Evolutionary conservation across 2,113 vertebrate genomes (phyloP).

Genomic region (Riparia riparia): DNA sequence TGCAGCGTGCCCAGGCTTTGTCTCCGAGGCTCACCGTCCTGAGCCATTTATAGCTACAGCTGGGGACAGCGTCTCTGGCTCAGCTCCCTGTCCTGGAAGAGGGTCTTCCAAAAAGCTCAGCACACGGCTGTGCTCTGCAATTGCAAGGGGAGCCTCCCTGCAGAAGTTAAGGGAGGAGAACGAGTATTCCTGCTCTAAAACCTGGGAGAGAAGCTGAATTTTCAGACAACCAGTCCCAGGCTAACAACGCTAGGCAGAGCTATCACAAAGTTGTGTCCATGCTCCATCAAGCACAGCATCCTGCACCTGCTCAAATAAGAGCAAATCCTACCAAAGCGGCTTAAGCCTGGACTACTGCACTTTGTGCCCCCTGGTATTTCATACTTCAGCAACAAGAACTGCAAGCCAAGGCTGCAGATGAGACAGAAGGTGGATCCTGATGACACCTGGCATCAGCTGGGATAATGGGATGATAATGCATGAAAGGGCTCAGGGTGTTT

Average conservation of each 20-base stretch:
- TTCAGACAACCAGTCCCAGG: not conserved
- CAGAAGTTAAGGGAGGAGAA: not conserved
- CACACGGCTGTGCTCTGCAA: not conserved
- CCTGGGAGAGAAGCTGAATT: not conserved
- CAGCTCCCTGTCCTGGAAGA: not conserved
- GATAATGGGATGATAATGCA: no score
- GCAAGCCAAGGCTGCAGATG: not conserved
- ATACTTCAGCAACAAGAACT: not conserved
- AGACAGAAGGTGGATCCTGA: not conserved
- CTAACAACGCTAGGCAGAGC: not conserved
- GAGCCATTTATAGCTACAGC: constrained; percentile 63
- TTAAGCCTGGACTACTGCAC: not conserved
- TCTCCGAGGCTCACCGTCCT: constrained; percentile 6
- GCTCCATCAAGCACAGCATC: not conserved
- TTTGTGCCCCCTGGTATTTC: not conserved
- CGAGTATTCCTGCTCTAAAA: not conserved
- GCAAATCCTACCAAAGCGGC: not conserved
- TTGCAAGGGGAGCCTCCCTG: not conserved
- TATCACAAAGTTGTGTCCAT: not conserved
- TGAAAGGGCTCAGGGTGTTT: not conserved
- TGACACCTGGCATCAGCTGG: not conserved
- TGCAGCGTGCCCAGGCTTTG: not conserved
- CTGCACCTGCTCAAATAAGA: not conserved
- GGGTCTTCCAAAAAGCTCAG: constrained; percentile 5
- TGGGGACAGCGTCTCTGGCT: constrained; percentile 9